phyloP scores from a whole-genome alignment of 1,140 invertebrate genomes.

The Lanistes nyassanus region DNA sequence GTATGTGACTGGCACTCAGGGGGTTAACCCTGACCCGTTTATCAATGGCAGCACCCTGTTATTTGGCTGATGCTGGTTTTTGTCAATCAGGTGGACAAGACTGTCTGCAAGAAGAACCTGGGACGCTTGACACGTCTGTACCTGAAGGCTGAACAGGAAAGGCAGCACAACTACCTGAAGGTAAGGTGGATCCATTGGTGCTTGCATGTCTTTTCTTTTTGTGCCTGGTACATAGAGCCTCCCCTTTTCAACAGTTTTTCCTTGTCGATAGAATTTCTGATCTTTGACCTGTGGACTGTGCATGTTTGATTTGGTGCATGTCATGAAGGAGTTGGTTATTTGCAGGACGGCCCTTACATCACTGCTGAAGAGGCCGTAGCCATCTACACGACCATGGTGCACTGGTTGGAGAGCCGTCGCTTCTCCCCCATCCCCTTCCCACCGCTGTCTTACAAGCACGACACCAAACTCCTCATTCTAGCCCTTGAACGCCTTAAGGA shows the following conservation, averaged over 20 bases:
- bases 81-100: conserved; percentile 88
- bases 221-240: not conserved
- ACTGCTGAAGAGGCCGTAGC: conserved; percentile 99
- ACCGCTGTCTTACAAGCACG: conserved; percentile 98
- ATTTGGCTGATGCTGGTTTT: conserved; percentile 2
- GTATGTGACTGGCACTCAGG: no score
- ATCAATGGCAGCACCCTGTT: not conserved
- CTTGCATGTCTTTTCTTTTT: not conserved
- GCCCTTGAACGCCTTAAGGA: conserved; percentile 97
- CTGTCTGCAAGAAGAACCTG: conserved; percentile 99
- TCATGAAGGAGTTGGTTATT: conserved; percentile 19
- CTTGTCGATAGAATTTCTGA: not conserved
- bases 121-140: conserved; percentile 96
- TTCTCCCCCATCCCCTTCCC: conserved; percentile 99
- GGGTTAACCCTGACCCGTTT: no score
- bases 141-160: conserved; percentile 97
- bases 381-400: conserved; percentile 99
- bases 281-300: no score
- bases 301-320: not conserved
- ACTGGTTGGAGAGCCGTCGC: conserved; percentile 97
- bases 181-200: conserved; percentile 34
- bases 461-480: conserved; percentile 97
- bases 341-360: conserved; percentile 96
- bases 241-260: not conserved
- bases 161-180: conserved; percentile 98